phyloP scores from a whole-genome alignment of 2,888 invertebrate genomes.

The Serripes groenlandicus region DNA sequence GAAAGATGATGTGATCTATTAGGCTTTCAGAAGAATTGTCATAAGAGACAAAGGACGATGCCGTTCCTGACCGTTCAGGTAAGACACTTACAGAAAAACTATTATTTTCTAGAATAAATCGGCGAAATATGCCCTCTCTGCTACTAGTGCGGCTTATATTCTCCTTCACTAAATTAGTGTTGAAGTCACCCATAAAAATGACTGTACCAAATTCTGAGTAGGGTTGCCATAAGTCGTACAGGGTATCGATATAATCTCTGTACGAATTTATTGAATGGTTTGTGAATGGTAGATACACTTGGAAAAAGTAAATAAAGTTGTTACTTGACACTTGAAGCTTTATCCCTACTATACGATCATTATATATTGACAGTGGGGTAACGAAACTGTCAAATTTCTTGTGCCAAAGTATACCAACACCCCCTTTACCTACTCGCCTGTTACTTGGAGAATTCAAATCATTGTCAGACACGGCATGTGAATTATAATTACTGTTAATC shows the following conservation, averaged over 20 bases:
- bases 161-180: not conserved
- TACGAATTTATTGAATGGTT: not conserved
- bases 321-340: not conserved
- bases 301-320: not conserved
- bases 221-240: not conserved
- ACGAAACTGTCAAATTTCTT: not conserved
- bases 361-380: not conserved
- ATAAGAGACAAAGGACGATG: not conserved
- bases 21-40: not conserved
- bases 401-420: not conserved
- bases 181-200: conserved; percentile 3
- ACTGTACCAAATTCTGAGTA: conserved; percentile 1
- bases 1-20: conserved; percentile 11
- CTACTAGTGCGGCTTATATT: too few species aligned
- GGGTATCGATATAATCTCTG: not conserved
- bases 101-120: not conserved
- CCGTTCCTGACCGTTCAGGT: not conserved
- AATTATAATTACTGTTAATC: not conserved
- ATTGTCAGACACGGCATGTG: not conserved
- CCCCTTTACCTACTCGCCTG: conserved; percentile 1
- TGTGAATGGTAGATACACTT: conserved; percentile 7
- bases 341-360: conserved; percentile 5
- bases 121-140: not conserved
- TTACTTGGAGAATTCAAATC: conserved; percentile 1
- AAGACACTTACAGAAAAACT: not conserved